Base-by-base conservation (phyloP, 2,113 vertebrate genomes). In the Micromys minutus region DNA sequence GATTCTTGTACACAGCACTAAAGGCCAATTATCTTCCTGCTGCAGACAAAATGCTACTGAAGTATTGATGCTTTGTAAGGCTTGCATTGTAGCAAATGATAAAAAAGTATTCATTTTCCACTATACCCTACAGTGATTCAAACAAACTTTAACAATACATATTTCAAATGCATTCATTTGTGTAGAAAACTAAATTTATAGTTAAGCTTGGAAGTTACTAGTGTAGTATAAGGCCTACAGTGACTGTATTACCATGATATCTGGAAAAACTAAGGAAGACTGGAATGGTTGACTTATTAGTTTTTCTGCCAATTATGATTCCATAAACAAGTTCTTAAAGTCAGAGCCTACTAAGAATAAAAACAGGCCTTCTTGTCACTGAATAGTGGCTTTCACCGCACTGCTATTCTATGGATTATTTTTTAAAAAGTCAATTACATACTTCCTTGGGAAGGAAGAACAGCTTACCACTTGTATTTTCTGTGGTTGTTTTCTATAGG, bases 1-100 rank as follows among this genome's bases (percentile, higher is more conserved):
- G 97, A 96, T 93, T 83, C 57, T 75, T 94, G 29, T 61, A 86
- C 69, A 91, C 76, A 89, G 63, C 87, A 63, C 95, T 94, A 95
- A 65, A 88, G 89, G 63, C 42, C 84, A 93, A 96, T 98, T 98
- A 94, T 97, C 96, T 98, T 96, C 86, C 76, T 94, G 61, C 94
- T 95, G 50, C 52, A 89, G 74, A 97, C 94, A 91, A 52, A 97
- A 96, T 86, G 90, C 36, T 97, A 95, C 96, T 97, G 93, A 97
- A 96, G 96, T 84, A 96, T 13, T 65, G 86, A 69, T 55, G 67
- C 9, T 92, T 95, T 96, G 88, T 81, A 94, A 96, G 71, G 26
- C 87, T 57, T 0, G 0, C 47, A 5, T 87, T 88, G 39, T 86
- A 93, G 11, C 47, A 81, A 59, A 24, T 29, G 55, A 19, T 69